phyloP scores from a whole-genome alignment of 2,888 invertebrate genomes.

The Teleogryllus oceanicus region DNA sequence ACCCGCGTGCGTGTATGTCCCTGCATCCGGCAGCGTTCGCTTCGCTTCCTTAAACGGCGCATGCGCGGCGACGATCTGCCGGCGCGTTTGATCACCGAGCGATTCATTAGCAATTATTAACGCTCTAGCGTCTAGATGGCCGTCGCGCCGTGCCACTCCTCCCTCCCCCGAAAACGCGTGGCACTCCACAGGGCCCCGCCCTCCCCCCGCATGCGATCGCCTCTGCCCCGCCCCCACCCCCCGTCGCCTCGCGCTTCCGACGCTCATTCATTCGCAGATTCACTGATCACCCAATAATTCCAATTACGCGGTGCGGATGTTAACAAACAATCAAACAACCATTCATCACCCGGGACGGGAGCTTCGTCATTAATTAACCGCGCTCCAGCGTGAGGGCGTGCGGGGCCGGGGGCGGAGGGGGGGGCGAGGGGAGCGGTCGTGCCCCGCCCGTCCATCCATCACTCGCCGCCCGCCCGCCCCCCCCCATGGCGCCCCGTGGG shows the following conservation, averaged over 20 bases:
- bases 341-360: conserved; percentile 3
- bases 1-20: background rate
- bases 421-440: background rate
- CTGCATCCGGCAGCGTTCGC: background rate
- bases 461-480: background rate
- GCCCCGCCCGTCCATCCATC: background rate
- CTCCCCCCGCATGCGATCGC: too few relatives aligned
- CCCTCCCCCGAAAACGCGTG: too few relatives aligned
- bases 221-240: too few relatives aligned
- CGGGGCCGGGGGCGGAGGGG: background rate
- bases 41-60: background rate
- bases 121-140: background rate
- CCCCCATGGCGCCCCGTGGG: background rate
- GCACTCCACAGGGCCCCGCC: too few relatives aligned
- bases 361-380: conserved; percentile 3
- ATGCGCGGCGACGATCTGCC: background rate
- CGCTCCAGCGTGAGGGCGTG: background rate
- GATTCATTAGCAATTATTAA: conserved; percentile 9
- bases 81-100: background rate
- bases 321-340: conserved; percentile 11
- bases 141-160: too few relatives aligned
- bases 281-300: conserved; percentile 18
- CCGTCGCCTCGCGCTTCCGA: too few relatives aligned
- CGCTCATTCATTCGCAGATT: background rate
- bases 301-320: background rate